These are phyloP conservation scores for Panopea generosa DNA, from an alignment of 2,888 invertebrate genomes.

Conservation along the genomic window DNA sequence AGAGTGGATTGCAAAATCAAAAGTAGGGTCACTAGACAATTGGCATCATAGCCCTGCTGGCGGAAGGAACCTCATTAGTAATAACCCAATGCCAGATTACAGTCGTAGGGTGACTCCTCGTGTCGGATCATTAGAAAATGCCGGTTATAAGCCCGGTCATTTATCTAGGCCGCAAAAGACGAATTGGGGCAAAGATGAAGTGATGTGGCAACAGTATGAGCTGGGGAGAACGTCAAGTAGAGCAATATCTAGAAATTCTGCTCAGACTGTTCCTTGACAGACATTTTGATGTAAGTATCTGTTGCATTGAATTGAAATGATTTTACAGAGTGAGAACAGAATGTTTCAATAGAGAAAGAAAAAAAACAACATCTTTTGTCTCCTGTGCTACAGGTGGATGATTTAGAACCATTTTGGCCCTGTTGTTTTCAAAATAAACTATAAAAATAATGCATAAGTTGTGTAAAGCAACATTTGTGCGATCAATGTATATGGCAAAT, in stretches of 20 bases:
- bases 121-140: conserved; percentile 54
- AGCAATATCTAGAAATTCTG: conserved; percentile 57
- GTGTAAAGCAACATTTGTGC: no score
- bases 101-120: conserved; percentile 34
- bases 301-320: no score
- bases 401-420: no score
- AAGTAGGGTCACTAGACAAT: conserved; percentile 74
- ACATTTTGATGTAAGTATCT: conserved; percentile 41
- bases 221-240: conserved; percentile 38
- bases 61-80: conserved; percentile 61
- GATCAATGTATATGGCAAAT: no score
- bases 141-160: conserved; percentile 50
- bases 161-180: conserved; percentile 20
- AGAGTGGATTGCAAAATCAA: conserved; percentile 45
- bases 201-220: conserved; percentile 49
- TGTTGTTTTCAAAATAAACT: no score
- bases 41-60: conserved; percentile 68
- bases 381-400: no score
- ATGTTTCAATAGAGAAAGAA: no score
- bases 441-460: no score
- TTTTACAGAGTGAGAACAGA: no score
- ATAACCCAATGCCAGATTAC: conserved; percentile 38
- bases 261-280: conserved; percentile 57
- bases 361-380: no score
- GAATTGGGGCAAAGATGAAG: conserved; percentile 50